Percentiles rank a stretch among this genome's conserved stretches.
Evolutionary conservation across 2,888 invertebrate species (phyloP).

Genomic region (Hemistola chrysoprasaria): DNA sequence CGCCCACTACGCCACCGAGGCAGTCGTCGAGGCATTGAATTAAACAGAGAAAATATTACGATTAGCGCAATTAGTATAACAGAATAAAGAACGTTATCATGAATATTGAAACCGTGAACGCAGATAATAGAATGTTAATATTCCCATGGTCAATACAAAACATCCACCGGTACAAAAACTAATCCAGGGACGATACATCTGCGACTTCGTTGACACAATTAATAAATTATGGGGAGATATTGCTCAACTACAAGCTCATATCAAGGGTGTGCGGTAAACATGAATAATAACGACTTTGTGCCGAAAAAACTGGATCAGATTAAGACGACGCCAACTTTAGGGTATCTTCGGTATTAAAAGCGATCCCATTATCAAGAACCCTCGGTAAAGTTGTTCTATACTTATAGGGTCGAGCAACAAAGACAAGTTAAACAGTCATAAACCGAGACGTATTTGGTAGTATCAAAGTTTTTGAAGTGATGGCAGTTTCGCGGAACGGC

Average conservation of each 20-base stretch:
- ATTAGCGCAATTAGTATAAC: background rate
- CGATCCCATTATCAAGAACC: conserved; percentile 27
- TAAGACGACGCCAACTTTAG: conserved; percentile 51
- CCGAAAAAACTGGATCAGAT: conserved; percentile 63
- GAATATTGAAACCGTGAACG: conserved; percentile 3
- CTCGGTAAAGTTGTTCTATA: conserved; percentile 21
- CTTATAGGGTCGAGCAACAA: conserved; percentile 27
- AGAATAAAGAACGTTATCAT: conserved; percentile 2
- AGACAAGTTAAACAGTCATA: conserved; percentile 41
- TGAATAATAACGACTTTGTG: conserved; percentile 51
- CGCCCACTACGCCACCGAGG: too few relatives aligned
- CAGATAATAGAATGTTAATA: conserved; percentile 27
- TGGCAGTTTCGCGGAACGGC: conserved; percentile 14
- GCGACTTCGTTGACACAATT: conserved; percentile 52
- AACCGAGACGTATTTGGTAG: conserved; percentile 15
- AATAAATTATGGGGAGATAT: conserved; percentile 55
- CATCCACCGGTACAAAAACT: conserved; percentile 31
- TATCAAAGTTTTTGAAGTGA: conserved; percentile 10
- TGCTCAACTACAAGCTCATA: conserved; percentile 41
- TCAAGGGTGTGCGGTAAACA: conserved; percentile 63
- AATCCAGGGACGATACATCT: conserved; percentile 51
- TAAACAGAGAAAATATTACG: too few relatives aligned
- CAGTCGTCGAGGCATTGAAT: too few relatives aligned
- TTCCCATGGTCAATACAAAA: conserved; percentile 38
- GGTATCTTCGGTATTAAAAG: conserved; percentile 39